These are phyloP conservation scores for Neosilurus hyrtlii DNA, from an alignment of 2,797 vertebrate genomes.

Conservation along the genomic window DNA sequence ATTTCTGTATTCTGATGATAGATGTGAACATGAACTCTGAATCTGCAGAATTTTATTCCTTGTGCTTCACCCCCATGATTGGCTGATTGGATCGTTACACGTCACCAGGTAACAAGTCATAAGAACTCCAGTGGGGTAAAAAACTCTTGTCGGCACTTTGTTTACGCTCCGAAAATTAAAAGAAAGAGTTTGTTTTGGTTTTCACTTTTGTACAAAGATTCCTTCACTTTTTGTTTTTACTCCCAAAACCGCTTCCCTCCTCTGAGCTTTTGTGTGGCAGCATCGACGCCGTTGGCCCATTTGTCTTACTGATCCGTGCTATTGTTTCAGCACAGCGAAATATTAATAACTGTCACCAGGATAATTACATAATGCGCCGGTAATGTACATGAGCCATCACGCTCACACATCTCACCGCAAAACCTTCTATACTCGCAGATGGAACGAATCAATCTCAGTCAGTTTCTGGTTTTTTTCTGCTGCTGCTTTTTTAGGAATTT, in stretches of 20 bases:
- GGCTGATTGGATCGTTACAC: not conserved
- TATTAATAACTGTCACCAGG: conserved; percentile 61
- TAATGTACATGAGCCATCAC: conserved; percentile 21
- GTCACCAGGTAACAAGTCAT: too few species aligned
- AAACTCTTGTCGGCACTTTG: not conserved
- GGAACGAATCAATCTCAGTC: not conserved
- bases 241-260: conserved; percentile 13
- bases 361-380: conserved; percentile 51
- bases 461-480: not conserved
- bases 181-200: not conserved
- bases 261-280: not conserved
- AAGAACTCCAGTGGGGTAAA: not conserved
- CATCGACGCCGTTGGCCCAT: conserved; percentile 32
- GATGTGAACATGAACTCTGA: not conserved
- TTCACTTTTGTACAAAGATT: not conserved
- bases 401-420: conserved; percentile 48
- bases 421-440: not conserved
- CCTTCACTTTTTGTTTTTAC: not conserved
- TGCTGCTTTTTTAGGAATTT: not conserved
- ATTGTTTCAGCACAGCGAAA: conserved; percentile 56
- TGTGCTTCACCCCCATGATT: not conserved
- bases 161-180: not conserved
- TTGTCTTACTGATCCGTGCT: conserved; percentile 52
- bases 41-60: too few species aligned
- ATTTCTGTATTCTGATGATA: not conserved